Conservation (phyloP, 2,113 vertebrate species). For the Nerophis lumbriciformis region DNA sequence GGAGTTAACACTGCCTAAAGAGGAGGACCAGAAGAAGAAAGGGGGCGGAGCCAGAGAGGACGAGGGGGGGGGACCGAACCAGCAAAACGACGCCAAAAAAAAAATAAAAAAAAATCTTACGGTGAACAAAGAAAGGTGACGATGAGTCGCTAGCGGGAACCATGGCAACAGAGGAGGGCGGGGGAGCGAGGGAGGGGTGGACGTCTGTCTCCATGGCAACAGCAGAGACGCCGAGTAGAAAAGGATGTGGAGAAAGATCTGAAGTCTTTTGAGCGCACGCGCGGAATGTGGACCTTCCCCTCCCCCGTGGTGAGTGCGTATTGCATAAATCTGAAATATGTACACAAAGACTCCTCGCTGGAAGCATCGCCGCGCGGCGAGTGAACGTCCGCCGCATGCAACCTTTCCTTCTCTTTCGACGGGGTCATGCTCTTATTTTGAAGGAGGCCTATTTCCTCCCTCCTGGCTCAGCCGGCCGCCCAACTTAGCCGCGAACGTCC, state of each 20-base stretch:
- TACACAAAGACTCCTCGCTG: not conserved
- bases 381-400: too few relatives aligned
- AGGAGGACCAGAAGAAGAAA: not conserved
- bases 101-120: constrained; percentile 9
- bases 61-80: constrained; percentile 31
- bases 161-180: not conserved
- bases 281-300: too few relatives aligned
- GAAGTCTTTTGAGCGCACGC: too few relatives aligned
- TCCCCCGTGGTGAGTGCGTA: not conserved
- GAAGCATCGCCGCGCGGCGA: not conserved
- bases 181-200: constrained; percentile 5
- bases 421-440: too few relatives aligned
- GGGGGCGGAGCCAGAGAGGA: constrained; percentile 21
- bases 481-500: too few relatives aligned
- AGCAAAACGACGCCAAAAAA: constrained; percentile 15
- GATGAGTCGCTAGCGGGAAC: constrained; percentile 7
- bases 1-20: constrained; percentile 53
- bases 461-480: too few relatives aligned
- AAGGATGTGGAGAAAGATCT: not conserved
- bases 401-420: too few relatives aligned
- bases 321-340: constrained; percentile 12
- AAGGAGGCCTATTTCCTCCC: too few relatives aligned
- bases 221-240: constrained; percentile 4
- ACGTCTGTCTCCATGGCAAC: constrained; percentile 47
- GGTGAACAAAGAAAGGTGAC: constrained; percentile 21